phyloP scores from a whole-genome alignment of 2,113 vertebrate genomes.

The Ariopsis seemanni region DNA sequence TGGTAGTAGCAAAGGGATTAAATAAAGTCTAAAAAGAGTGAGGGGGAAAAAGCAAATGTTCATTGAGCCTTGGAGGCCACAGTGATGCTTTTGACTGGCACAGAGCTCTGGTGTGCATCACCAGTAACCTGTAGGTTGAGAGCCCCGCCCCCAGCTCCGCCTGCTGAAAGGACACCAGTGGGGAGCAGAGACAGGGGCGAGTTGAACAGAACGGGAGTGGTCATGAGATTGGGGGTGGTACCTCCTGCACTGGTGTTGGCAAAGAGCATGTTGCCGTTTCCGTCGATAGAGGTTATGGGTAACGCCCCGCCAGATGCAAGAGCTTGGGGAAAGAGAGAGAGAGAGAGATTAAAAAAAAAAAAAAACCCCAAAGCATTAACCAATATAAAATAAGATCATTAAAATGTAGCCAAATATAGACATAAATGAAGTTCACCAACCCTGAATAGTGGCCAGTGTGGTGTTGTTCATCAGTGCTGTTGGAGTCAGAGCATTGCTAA shows the following conservation, averaged over 20 bases:
- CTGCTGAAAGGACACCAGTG: slow-evolving; percentile 89
- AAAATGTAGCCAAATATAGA: not conserved
- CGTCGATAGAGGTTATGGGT: slow-evolving; percentile 95
- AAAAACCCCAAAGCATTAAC: not conserved
- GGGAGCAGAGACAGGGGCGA: slow-evolving; percentile 98
- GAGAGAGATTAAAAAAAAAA: not conserved
- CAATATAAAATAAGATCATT: not conserved
- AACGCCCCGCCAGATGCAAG: slow-evolving; percentile 90
- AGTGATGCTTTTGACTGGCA: slow-evolving; percentile 86
- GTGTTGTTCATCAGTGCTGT: slow-evolving; percentile 93
- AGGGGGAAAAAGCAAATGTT: slow-evolving; percentile 63
- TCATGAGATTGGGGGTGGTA: slow-evolving; percentile 86
- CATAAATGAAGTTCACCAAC: slow-evolving; percentile 66
- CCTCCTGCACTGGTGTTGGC: slow-evolving; percentile 82
- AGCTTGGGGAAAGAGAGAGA: slow-evolving; percentile 69
- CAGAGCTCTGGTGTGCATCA: slow-evolving; percentile 84
- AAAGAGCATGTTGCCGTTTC: slow-evolving; percentile 89
- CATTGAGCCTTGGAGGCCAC: slow-evolving; percentile 97
- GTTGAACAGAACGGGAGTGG: slow-evolving; percentile 92
- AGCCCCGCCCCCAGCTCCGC: slow-evolving; percentile 78
- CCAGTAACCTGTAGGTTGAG: slow-evolving; percentile 88
- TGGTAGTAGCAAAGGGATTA: slow-evolving; percentile 73
- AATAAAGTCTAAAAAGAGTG: slow-evolving; percentile 60
- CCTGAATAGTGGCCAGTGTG: slow-evolving; percentile 97
- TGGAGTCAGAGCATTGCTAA: slow-evolving; percentile 88